These are phyloP conservation scores for Sebastes trivittatus DNA, from an alignment of 2,797 vertebrate species.

Conservation along the genomic window DNA sequence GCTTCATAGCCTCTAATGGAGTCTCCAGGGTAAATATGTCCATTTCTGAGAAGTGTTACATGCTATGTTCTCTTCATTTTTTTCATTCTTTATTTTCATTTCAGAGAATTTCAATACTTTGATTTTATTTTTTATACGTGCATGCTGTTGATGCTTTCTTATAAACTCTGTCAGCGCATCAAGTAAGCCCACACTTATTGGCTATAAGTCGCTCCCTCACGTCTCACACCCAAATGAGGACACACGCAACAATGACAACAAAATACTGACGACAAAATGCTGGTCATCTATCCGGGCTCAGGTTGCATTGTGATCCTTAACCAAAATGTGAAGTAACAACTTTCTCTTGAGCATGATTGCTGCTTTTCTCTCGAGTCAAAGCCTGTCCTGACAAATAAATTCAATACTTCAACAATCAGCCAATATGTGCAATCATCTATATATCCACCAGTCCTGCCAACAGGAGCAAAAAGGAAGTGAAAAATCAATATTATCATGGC, in stretches of 20 bases:
- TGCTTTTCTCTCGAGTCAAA: not conserved
- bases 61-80: slow-evolving; percentile 19
- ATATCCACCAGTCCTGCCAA: slow-evolving; percentile 28
- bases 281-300: not conserved
- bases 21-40: slow-evolving; percentile 52
- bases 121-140: not conserved
- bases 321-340: not conserved
- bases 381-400: not conserved
- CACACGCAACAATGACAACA: not conserved
- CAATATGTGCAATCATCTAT: slow-evolving; percentile 43
- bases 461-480: slow-evolving; percentile 27
- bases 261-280: not conserved
- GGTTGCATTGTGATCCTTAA: not conserved
- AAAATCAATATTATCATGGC: slow-evolving; percentile 68
- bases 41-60: slow-evolving; percentile 33
- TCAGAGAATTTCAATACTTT: not conserved
- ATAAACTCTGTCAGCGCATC: not conserved
- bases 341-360: not conserved
- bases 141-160: not conserved
- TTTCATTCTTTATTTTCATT: slow-evolving; percentile 20
- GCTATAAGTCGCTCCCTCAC: not conserved
- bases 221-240: not conserved
- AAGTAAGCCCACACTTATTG: not conserved
- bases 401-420: slow-evolving; percentile 6
- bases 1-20: slow-evolving; percentile 58